Evolutionary conservation across 2,888 invertebrate species (phyloP), one percentile per base, ranked within the genome.

Genomic region (Microplitis deprimator): DNA sequence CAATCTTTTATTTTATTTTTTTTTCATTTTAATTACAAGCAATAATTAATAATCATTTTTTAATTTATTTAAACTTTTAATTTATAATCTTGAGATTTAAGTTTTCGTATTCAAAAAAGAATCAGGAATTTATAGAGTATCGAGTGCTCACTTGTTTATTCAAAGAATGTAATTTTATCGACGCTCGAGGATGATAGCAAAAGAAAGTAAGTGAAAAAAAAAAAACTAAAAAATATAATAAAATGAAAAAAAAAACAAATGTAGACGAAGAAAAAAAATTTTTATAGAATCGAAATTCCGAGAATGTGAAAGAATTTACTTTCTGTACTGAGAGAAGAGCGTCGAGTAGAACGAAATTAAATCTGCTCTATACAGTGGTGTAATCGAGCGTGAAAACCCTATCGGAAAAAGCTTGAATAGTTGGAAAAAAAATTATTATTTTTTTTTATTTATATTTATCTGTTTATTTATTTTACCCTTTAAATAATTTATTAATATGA

Each of bases 271-370:
- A 62, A 29, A 69, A 61, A 75, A 68, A 61, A 64, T 69, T 69
- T 17, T 41, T 39, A 50, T 68, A 72, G 72, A 69, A 60, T 68
- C 39, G 39, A 65, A 50, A 41, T 60, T 67, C 20, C 13, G 39
- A 68, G 76, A 77, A 77, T 72, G 72, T 29, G 73, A 68, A 72
- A 61, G 76, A 77, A 73, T 68, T 77, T 60, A 41, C 61, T 67
- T 67, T 68, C 38, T 68, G 29, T 38, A 70, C 77, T n/a, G 64
- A 77, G 72, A 78, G 69, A 77, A 61, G 50, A 50, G 76, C 78
- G 78, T 76, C 77, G 77, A 73, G 60, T 68, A 71, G 76, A 78
- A 50, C 62, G 73, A 76, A 80, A 81, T 81, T 77, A 78, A 81
- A 79, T 81, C 70, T 71, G 75, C 75, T 77, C 73, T 72, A 68